These are phyloP conservation scores for Pollachius pollachius DNA, from an alignment of 2,113 vertebrate species.

Conservation along the genomic window DNA sequence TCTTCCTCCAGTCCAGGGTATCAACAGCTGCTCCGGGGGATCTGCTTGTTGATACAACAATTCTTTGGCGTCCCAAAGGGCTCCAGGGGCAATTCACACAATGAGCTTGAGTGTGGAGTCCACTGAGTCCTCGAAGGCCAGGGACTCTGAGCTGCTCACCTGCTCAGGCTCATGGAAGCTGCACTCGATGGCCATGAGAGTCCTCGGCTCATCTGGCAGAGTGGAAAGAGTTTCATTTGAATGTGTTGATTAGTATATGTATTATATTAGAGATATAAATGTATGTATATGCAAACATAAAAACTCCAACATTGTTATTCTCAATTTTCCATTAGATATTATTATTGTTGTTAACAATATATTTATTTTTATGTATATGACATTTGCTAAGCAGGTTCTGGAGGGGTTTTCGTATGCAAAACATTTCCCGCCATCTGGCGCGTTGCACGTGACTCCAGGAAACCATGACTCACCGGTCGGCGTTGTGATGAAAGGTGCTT, in stretches of 20 bases:
- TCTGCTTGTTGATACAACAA: neutral
- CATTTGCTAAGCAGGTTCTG: too few relatives aligned
- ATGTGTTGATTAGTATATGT: neutral
- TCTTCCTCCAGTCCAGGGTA: too few relatives aligned
- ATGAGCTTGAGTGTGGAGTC: conserved; percentile 49
- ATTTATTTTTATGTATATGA: neutral
- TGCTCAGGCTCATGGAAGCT: conserved; percentile 86
- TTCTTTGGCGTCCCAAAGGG: too few relatives aligned
- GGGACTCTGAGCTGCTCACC: conserved; percentile 68
- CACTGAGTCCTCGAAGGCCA: conserved; percentile 38
- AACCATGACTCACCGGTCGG: conserved; percentile 45
- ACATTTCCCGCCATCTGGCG: neutral
- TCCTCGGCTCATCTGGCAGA: conserved; percentile 35
- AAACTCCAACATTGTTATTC: too few relatives aligned
- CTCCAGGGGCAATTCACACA: conserved; percentile 37
- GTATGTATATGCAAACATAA: too few relatives aligned
- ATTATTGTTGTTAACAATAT: too few relatives aligned
- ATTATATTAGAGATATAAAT: neutral
- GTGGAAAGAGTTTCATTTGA: neutral
- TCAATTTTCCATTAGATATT: too few relatives aligned
- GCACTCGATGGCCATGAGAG: conserved; percentile 74
- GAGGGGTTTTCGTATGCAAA: neutral
- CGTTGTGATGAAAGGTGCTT: conserved; percentile 14
- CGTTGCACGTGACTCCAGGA: neutral
- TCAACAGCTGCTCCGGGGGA: too few relatives aligned